These are phyloP conservation scores for Hystrix brachyura DNA, from an alignment of 2,113 vertebrate genomes.

Conservation along the genomic window DNA sequence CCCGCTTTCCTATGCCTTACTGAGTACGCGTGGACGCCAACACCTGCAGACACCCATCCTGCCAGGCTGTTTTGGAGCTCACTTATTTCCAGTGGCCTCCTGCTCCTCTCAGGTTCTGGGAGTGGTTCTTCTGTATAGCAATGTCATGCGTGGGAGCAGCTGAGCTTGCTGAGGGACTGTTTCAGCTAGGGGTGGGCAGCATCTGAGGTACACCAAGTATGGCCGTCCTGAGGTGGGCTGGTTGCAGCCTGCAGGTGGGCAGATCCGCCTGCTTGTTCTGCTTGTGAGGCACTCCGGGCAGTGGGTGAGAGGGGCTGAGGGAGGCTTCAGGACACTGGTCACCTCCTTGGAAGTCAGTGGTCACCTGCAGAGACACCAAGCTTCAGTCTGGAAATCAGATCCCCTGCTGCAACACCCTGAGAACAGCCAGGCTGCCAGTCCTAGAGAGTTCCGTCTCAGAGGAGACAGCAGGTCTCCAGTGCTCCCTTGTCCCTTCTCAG, in stretches of 20 bases:
- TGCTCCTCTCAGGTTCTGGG: background rate
- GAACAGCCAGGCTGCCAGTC: background rate
- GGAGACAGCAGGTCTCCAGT: background rate
- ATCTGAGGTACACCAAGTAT: background rate
- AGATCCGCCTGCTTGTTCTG: background rate
- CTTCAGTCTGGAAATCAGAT: background rate
- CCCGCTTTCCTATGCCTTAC: no score
- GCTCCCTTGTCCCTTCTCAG: background rate
- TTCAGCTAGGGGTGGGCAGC: background rate
- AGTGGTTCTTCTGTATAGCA: background rate
- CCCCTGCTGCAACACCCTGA: background rate
- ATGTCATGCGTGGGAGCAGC: background rate
- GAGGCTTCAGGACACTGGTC: background rate
- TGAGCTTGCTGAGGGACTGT: background rate
- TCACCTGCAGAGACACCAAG: background rate
- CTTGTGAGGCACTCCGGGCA: background rate
- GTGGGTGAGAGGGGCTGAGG: background rate
- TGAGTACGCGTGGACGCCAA: background rate
- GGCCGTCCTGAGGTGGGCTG: rapidly evolving
- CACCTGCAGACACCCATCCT: background rate
- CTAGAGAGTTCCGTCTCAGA: background rate
- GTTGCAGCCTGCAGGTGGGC: background rate
- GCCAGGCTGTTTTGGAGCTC: background rate
- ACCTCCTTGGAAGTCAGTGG: background rate
- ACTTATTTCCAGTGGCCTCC: background rate